Evolutionary conservation across 2,797 vertebrate species (phyloP), one percentile per base, ranked within the genome.

Genomic region (Hyperoplus lanceolatus): DNA sequence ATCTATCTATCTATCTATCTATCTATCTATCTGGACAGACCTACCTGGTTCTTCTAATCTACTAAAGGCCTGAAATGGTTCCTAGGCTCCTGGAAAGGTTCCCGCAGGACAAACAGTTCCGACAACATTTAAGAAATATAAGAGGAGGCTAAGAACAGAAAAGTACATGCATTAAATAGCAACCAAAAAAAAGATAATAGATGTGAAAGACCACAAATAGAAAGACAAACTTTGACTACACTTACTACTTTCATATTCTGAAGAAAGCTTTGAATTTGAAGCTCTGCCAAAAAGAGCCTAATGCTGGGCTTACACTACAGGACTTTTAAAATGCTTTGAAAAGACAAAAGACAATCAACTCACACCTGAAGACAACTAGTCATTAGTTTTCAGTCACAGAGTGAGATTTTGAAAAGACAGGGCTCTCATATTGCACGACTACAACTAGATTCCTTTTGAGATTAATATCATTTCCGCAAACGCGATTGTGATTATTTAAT

Each of bases 211-310:
- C 4, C 10, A 50, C 38, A 68, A 51, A 62, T 10, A 51, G 48
- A 15, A 46, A 29, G 38, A 57, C 3, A 29, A 10, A 41, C 1
- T 36, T 42, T 66, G 45, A 42, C 62, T 70, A 14, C 39, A 36
- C 14, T 62, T 65, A 21, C 53, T 45, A 29, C 29, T 41, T 61
- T 45, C 39, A 42, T 60, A 55, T 58, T 48, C 16, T 45, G 50
- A 78, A 42, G 50, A 9, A 41, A n/a, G 29, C 14, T 50, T 63
- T 59, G 16, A 18, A 51, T 69, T 49, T 63, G 42, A 74, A 58
- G 36, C 42, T 58, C 50, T 42, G 49, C 48, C 45, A 70, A 5
- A 69, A 62, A 43, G 11, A 73, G 55, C 15, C 50, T 42, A 29
- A 29, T 29, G 29, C 29, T 29, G 29, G 29, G 29, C 29, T 29